Conservation (phyloP, 23 tunicate genomes). For the Ciona savignyi region DNA sequence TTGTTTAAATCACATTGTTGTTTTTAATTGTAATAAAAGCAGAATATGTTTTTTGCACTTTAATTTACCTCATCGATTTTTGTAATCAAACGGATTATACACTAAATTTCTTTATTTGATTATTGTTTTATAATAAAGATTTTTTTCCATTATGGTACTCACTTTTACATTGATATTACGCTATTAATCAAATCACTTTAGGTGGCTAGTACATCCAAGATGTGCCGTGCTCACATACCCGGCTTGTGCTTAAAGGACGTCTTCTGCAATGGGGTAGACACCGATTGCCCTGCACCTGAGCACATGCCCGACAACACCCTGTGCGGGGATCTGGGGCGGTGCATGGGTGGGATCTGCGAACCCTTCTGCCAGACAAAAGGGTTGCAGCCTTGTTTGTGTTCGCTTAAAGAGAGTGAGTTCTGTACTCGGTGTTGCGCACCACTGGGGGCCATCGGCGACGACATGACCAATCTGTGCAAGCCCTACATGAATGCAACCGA, state of each 20-base stretch:
- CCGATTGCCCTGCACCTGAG: constrained; percentile 42
- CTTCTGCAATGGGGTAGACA: constrained; percentile 60
- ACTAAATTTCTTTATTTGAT: no score
- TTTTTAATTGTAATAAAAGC: no score
- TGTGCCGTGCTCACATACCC: constrained; percentile 52
- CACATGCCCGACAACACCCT: constrained; percentile 36
- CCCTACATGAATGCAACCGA: constrained; percentile 29
- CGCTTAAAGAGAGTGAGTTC: constrained; percentile 24
- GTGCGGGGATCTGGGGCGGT: constrained; percentile 71
- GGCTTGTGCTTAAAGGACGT: constrained; percentile 51
- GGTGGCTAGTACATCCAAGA: constrained; percentile 33
- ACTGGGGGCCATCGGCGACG: constrained; percentile 18
- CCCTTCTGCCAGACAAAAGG: constrained; percentile 70
- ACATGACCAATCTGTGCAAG: constrained; percentile 16
- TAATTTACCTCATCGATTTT: no score
- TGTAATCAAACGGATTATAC: no score
- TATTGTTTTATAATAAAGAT: no score
- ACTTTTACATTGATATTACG: background rate
- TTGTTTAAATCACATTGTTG: no score
- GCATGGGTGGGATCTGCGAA: constrained; percentile 66
- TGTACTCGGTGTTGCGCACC: constrained; percentile 78
- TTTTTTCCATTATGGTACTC: background rate
- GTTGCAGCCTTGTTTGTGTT: constrained; percentile 65
- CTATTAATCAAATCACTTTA: background rate
- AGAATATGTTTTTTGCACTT: no score